Conservation (phyloP, 2,797 vertebrate genomes). For the Botia kubotai region DNA sequence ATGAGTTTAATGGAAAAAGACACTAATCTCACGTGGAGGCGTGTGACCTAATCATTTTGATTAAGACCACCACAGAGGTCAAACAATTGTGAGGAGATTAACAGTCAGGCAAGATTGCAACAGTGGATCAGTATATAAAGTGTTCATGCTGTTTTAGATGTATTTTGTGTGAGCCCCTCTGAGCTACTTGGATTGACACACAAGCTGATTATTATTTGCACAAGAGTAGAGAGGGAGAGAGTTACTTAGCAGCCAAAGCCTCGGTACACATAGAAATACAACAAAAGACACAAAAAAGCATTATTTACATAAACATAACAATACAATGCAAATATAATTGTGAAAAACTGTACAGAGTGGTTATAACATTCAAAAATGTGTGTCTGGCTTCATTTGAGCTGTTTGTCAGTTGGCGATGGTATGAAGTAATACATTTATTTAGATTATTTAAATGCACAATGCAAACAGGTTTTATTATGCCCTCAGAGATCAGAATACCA, state of each 20-base stretch:
- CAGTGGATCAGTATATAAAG: too few species aligned
- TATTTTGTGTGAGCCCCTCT: conserved; percentile 21
- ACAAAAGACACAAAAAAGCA: too few species aligned
- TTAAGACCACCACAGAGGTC: conserved; percentile 7
- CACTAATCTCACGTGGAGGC: background rate
- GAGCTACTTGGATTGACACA: conserved; percentile 19
- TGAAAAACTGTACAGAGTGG: too few species aligned
- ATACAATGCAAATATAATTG: too few species aligned
- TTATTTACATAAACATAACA: too few species aligned
- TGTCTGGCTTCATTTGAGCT: too few species aligned
- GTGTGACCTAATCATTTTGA: conserved; percentile 7
- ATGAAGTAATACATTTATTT: conserved; percentile 54
- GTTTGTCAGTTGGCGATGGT: too few species aligned
- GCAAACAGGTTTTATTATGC: conserved; percentile 64
- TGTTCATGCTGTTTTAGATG: background rate
- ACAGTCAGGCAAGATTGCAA: background rate
- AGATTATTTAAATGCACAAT: conserved; percentile 61
- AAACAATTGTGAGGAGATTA: background rate
- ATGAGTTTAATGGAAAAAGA: conserved; percentile 1
- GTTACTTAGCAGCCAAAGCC: too few species aligned
- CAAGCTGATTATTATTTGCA: conserved; percentile 39
- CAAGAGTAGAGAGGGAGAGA: too few species aligned
- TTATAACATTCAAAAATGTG: too few species aligned
- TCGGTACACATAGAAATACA: too few species aligned
- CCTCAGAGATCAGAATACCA: conserved; percentile 51